phyloP scores from a whole-genome alignment of 2,888 invertebrate genomes.

The Serripes groenlandicus region DNA sequence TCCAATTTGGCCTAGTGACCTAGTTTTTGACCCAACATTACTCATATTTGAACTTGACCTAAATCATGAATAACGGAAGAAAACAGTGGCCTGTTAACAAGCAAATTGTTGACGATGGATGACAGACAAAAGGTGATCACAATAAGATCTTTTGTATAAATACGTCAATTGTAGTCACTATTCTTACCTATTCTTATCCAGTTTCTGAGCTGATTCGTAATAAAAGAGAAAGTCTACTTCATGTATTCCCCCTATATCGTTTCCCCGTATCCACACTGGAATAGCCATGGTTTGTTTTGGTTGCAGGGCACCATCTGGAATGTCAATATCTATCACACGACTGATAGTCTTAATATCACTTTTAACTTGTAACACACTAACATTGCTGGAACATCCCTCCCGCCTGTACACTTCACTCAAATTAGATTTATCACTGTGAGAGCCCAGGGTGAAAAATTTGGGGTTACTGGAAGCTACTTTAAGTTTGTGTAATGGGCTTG shows the following conservation, averaged over 20 bases:
- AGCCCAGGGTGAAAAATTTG: conserved; percentile 89
- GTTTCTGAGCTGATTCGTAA: conserved; percentile 89
- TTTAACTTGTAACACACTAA: conserved; percentile 11
- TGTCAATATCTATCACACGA: conserved; percentile 78
- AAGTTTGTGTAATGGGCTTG: conserved; percentile 87
- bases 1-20: too few species aligned
- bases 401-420: conserved; percentile 77
- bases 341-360: conserved; percentile 50
- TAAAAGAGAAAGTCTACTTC: conserved; percentile 91
- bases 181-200: conserved; percentile 75
- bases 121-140: too few species aligned
- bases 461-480: conserved; percentile 91
- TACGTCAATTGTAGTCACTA: too few species aligned
- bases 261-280: conserved; percentile 91
- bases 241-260: conserved; percentile 89
- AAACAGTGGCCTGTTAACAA: too few species aligned
- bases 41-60: too few species aligned
- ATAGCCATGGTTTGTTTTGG: conserved; percentile 88
- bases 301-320: conserved; percentile 86
- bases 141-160: too few species aligned
- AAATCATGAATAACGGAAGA: too few species aligned
- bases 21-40: too few species aligned
- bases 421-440: conserved; percentile 74
- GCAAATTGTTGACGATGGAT: too few species aligned
- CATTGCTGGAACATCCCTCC: conserved; percentile 21